Conservation (phyloP, 2,888 invertebrate species). For the Acleris laterana region DNA sequence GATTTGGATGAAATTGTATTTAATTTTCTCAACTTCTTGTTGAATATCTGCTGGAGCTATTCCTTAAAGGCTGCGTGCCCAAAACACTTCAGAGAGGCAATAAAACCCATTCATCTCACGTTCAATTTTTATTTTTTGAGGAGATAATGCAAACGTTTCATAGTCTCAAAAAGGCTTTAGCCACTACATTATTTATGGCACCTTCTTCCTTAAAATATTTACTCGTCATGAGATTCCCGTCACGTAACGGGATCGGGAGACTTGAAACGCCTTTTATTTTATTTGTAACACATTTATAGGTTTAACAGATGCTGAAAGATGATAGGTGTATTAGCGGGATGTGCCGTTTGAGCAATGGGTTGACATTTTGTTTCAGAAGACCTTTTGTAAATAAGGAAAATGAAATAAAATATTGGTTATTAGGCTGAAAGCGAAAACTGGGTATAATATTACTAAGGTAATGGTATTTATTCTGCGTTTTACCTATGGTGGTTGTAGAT, state of each 20-base stretch:
- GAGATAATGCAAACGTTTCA: conserved; percentile 7
- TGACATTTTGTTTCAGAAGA: too few species aligned
- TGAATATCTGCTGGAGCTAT: neutral
- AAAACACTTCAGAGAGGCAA: neutral
- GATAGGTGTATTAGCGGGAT: neutral
- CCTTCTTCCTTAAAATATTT: conserved; percentile 21
- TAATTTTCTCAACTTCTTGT: too few species aligned
- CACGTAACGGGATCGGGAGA: conserved; percentile 14
- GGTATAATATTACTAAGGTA: too few species aligned
- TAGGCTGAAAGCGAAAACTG: too few species aligned
- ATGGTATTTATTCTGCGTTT: too few species aligned
- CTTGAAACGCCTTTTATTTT: conserved; percentile 22
- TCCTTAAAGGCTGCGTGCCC: neutral
- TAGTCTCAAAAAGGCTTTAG: conserved; percentile 1
- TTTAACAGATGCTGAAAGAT: conserved; percentile 2
- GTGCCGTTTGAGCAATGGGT: neutral
- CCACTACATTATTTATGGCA: conserved; percentile 25
- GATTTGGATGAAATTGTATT: too few species aligned
- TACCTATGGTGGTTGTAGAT: too few species aligned
- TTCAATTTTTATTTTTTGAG: conserved; percentile 16
- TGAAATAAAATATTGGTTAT: too few species aligned
- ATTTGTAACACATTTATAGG: conserved; percentile 1
- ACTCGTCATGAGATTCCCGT: conserved; percentile 12
- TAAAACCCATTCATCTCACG: conserved; percentile 5
- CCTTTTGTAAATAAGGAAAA: too few species aligned